Conservation (phyloP, 2,113 vertebrate species). For the Semnornis frantzii region DNA sequence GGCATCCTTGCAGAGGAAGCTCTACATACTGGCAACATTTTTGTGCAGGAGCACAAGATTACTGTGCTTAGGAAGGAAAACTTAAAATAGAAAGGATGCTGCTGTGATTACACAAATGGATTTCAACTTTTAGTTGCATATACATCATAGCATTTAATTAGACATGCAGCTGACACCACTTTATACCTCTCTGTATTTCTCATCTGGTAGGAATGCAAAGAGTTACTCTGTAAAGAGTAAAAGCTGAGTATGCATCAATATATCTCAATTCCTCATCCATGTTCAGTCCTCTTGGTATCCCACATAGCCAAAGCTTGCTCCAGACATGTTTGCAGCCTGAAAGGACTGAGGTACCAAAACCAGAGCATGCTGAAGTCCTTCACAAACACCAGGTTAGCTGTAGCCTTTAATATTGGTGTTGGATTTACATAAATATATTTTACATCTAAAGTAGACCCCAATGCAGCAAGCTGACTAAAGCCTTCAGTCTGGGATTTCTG, state of each 20-base stretch:
- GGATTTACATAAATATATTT: constrained; percentile 4
- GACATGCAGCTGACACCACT: not conserved
- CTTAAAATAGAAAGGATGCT: not conserved
- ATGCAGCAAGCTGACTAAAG: not conserved
- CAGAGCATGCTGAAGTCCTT: not conserved
- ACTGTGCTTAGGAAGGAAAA: not conserved
- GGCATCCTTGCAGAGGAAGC: not conserved
- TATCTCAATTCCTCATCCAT: not conserved
- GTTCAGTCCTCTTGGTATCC: not conserved
- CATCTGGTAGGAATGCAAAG: not conserved
- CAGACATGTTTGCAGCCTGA: not conserved
- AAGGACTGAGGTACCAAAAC: not conserved
- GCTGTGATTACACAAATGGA: not conserved
- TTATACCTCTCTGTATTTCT: not conserved
- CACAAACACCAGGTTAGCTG: not conserved
- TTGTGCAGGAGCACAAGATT: not conserved
- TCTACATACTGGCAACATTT: not conserved
- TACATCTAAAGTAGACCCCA: not conserved
- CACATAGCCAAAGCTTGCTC: not conserved
- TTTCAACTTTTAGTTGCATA: not conserved
- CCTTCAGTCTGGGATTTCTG: not conserved
- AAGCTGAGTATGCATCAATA: not conserved
- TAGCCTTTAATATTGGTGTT: not conserved
- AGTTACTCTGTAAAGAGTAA: not conserved
- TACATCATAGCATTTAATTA: not conserved